These are phyloP conservation scores for Calameuta idolon DNA, from an alignment of 2,888 invertebrate genomes.

Conservation along the genomic window DNA sequence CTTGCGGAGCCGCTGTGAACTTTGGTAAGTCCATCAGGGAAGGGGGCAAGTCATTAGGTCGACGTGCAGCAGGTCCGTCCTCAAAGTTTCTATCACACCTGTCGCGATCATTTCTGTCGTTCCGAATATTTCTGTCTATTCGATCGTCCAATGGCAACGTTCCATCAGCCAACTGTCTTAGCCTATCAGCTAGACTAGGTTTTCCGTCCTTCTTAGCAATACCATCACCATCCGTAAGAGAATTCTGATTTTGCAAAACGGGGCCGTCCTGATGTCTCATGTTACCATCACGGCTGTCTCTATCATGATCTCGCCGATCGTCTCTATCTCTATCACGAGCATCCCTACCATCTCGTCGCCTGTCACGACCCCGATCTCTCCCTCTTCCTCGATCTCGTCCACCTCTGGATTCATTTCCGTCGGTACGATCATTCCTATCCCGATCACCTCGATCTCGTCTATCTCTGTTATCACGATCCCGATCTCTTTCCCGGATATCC, in stretches of 20 bases:
- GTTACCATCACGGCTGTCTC: conserved; percentile 53
- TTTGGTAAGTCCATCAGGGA: conserved; percentile 63
- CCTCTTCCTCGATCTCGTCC: conserved; percentile 34
- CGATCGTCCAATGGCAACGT: conserved; percentile 60
- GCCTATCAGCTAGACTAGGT: conserved; percentile 62
- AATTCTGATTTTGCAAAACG: conserved; percentile 27
- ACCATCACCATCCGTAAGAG: not conserved
- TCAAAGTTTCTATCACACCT: conserved; percentile 54
- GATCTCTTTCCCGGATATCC: conserved; percentile 40
- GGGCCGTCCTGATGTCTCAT: conserved; percentile 53
- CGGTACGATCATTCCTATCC: conserved; percentile 35
- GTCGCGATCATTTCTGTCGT: conserved; percentile 55
- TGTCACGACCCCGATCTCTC: conserved; percentile 37
- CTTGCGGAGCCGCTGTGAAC: conserved; percentile 46
- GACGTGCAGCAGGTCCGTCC: conserved; percentile 40
- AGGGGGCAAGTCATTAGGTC: conserved; percentile 56
- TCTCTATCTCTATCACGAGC: conserved; percentile 51
- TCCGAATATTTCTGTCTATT: conserved; percentile 47
- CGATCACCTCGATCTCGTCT: conserved; percentile 55
- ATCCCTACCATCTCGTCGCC: conserved; percentile 32
- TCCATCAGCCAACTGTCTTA: conserved; percentile 65
- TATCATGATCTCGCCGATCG: conserved; percentile 59
- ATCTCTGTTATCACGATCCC: conserved; percentile 47
- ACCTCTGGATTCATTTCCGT: conserved; percentile 35
- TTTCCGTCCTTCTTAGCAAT: conserved; percentile 56